Evolutionary conservation across 2,888 invertebrate species (phyloP).

Genomic region (Quadriops clusia): DNA sequence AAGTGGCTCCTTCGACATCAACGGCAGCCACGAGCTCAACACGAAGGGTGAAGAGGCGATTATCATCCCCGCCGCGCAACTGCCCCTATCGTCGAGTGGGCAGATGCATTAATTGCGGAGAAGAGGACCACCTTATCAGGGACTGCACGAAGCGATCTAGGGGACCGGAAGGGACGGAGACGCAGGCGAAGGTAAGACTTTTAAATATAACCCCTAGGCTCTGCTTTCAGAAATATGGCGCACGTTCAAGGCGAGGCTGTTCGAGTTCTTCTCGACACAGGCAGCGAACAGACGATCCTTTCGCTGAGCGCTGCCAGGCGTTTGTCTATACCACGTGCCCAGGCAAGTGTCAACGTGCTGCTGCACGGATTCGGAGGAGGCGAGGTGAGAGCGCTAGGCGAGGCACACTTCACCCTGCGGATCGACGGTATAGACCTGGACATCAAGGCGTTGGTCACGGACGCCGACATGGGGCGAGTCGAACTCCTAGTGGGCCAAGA

Average conservation of each 20-base stretch:
- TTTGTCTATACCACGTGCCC: constrained; percentile 6
- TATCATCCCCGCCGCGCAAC: no score
- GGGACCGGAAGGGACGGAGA: no score
- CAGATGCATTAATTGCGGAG: background rate
- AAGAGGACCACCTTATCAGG: background rate
- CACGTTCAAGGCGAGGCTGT: constrained; percentile 7
- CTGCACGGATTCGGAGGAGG: constrained; percentile 10
- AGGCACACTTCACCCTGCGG: background rate
- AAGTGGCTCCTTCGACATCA: no score
- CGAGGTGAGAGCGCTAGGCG: no score
- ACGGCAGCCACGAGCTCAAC: no score
- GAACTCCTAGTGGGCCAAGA: constrained; percentile 10
- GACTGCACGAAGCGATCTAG: constrained; percentile 2
- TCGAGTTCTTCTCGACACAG: constrained; percentile 9
- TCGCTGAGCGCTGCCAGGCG: constrained; percentile 8
- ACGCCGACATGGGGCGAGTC: constrained; percentile 7
- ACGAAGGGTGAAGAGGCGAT: no score
- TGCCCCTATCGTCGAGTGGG: no score
- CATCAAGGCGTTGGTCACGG: constrained; percentile 8
- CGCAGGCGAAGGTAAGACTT: constrained; percentile 2
- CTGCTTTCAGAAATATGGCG: constrained; percentile 8
- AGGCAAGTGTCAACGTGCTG: no score
- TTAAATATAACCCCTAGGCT: no score
- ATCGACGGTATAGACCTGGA: constrained; percentile 8
- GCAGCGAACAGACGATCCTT: constrained; percentile 8